Evolutionary conservation across 2,888 invertebrate species (phyloP), one percentile per base, ranked within the genome.

Genomic region (Dolomedes plantarius): DNA sequence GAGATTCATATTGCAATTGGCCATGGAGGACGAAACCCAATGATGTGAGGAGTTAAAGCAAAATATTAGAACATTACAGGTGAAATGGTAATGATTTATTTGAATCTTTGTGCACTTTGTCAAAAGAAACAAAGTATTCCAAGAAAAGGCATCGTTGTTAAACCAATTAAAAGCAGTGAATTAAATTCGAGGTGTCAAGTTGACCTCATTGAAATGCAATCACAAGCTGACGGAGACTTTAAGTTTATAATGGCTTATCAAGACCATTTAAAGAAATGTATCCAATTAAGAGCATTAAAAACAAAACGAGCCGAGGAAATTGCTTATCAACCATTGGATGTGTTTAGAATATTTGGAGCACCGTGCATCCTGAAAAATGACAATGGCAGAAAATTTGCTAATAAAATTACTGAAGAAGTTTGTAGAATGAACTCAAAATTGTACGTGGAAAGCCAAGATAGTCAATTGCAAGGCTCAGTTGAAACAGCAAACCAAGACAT

Each of bases 401-500:
- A 11, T 36, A 11, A 36, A 36, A 36, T 36, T 7, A 36, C 36
- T 36, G 36, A 5, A 36, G 36, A 36, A 36, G n/a, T n/a, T n/a
- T n/a, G n/a, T n/a, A n/a, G n/a, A n/a, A 36, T 36, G 36, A 36
- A 11, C 36, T 36, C 6, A 36, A 36, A 11, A 36, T 36, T 7
- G 36, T 36, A 36, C 36, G 36, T 11, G 36, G n/a, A n/a, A n/a
- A n/a, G 36, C 11, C 36, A 36, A 36, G 36, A 36, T 39, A 71
- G 41, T 39, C 23, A 71, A 27, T 23, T 11, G 36, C 71, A 71
- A 39, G 71, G 39, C 36, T 39, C 32, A 65, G 16, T 3, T 71
- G 23, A 82, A 32, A 68, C 16, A 72, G 29, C 27, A 39, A 75
- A 27, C 31, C 50, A 76, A 31, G 0, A 27, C n/a, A 41, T 46